phyloP scores from a whole-genome alignment of 1,140 invertebrate genomes.

The Popillia japonica region DNA sequence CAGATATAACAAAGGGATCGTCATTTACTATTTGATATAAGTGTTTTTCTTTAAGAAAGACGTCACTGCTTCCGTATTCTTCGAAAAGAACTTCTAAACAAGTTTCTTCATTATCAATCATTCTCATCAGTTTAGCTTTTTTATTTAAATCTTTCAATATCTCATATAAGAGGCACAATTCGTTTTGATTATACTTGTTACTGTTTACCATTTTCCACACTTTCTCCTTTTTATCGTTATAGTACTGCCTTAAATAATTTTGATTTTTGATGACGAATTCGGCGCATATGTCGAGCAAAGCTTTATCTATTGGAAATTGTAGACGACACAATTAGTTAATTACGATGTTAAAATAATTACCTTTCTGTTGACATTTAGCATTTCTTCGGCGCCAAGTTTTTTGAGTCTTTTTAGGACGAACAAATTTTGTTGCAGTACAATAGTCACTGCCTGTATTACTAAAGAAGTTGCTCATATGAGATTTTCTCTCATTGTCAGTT shows the following conservation, averaged over 20 bases:
- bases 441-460: not conserved
- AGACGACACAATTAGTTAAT: not conserved
- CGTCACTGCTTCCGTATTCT: constrained; percentile 50
- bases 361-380: constrained; percentile 35
- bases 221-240: constrained; percentile 47
- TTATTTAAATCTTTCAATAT: constrained; percentile 54
- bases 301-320: constrained; percentile 39
- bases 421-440: not conserved
- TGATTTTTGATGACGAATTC: constrained; percentile 49
- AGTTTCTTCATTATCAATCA: constrained; percentile 53
- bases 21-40: constrained; percentile 45
- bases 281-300: constrained; percentile 51
- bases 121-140: constrained; percentile 51
- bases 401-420: constrained; percentile 11
- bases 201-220: constrained; percentile 52
- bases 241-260: constrained; percentile 44
- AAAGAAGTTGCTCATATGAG: constrained; percentile 2
- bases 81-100: constrained; percentile 48
- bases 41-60: constrained; percentile 50
- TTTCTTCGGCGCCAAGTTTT: constrained; percentile 31
- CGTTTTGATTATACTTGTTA: constrained; percentile 41
- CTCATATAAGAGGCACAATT: constrained; percentile 47
- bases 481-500: constrained; percentile 35
- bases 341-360: not conserved
- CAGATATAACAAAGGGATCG: constrained; percentile 47